Evolutionary conservation across 2,113 vertebrate genomes (phyloP).

Genomic region (Cisticola juncidis): DNA sequence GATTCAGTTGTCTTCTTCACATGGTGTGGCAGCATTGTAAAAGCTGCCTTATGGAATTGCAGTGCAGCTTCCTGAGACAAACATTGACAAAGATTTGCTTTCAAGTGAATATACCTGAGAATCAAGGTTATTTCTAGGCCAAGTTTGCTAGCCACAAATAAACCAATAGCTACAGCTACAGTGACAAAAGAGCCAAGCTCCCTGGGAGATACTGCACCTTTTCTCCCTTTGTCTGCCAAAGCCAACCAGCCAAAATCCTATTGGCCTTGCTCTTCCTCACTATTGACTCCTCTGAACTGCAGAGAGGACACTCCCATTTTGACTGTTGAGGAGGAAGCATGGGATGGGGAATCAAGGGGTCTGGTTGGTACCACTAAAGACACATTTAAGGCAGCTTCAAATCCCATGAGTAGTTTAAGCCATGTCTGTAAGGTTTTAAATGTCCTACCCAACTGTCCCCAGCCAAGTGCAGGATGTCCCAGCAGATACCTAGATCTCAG

Average conservation of each 20-base stretch:
- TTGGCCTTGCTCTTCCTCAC: accelerated
- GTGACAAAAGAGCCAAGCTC: not conserved
- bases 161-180: not conserved
- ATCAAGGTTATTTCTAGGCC: not conserved
- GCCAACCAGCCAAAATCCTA: not conserved
- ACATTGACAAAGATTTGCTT: not conserved
- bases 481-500: not conserved
- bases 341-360: not conserved
- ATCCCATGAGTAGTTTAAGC: not conserved
- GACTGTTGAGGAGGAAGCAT: not conserved
- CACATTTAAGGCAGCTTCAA: not conserved
- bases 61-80: not conserved
- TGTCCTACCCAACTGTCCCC: not conserved
- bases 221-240: not conserved
- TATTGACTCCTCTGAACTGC: not conserved
- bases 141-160: not conserved
- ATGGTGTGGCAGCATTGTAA: not conserved
- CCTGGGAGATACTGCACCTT: not conserved
- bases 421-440: not conserved
- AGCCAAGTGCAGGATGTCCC: not conserved
- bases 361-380: not conserved
- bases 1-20: constrained; percentile 21
- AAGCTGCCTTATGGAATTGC: not conserved
- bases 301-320: not conserved
- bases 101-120: not conserved